phyloP scores from a whole-genome alignment of 2,113 vertebrate species.

The Lampris megalopsis region DNA sequence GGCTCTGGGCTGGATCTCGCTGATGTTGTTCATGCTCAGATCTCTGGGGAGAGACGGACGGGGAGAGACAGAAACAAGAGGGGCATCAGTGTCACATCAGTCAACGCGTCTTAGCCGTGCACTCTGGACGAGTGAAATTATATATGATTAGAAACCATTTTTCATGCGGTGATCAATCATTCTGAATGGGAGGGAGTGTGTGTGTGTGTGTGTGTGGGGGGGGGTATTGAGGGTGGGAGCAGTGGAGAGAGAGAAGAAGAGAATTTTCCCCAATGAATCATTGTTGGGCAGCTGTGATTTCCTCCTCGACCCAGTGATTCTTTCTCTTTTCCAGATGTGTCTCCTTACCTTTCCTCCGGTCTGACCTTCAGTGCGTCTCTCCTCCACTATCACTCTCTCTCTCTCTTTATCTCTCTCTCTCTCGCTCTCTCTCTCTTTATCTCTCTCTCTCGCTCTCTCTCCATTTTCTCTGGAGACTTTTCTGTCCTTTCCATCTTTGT shows the following conservation, averaged over 20 bases:
- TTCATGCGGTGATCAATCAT: slow-evolving; percentile 57
- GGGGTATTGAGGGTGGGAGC: slow-evolving; percentile 56
- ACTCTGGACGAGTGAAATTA: slow-evolving; percentile 41
- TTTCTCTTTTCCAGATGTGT: slow-evolving; percentile 81
- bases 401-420: slow-evolving; percentile 4
- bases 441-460: slow-evolving; percentile 40
- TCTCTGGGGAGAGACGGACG: slow-evolving; percentile 82
- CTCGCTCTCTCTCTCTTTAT: not conserved
- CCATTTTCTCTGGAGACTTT: slow-evolving; percentile 57
- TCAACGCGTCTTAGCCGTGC: slow-evolving; percentile 30
- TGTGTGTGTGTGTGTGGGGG: slow-evolving; percentile 49
- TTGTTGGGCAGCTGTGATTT: slow-evolving; percentile 82
- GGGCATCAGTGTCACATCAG: slow-evolving; percentile 41
- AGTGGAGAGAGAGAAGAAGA: slow-evolving; percentile 52
- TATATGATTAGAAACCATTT: slow-evolving; percentile 38
- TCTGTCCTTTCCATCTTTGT: slow-evolving; percentile 41
- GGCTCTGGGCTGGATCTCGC: slow-evolving; percentile 84
- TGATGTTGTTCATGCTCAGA: slow-evolving; percentile 98
- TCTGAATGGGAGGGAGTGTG: slow-evolving; percentile 18
- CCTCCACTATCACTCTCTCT: slow-evolving; percentile 39
- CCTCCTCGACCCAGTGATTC: slow-evolving; percentile 70
- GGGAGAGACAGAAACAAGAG: slow-evolving; percentile 17
- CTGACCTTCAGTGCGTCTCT: slow-evolving; percentile 63
- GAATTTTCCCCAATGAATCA: slow-evolving; percentile 82
- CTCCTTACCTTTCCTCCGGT: slow-evolving; percentile 66